Evolutionary conservation across 2,888 invertebrate species (phyloP), one percentile per base, ranked within the genome.

Genomic region (Melieria omissa): DNA sequence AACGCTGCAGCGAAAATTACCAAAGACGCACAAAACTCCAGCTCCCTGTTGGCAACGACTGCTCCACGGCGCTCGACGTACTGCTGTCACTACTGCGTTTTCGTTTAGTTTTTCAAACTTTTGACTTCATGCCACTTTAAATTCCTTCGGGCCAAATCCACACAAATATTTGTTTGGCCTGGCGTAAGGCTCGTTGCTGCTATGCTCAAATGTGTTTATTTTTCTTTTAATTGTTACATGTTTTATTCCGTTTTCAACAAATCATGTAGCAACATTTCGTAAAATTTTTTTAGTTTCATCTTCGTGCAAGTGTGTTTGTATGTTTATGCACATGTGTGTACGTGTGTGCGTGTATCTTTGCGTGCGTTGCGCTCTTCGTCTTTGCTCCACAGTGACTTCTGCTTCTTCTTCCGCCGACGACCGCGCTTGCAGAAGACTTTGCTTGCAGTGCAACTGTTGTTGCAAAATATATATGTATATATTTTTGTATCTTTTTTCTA

Each of bases 201-300:
- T 29, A 29, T 29, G 29, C 29, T 29, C 29, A 29, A 29, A 29
- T 29, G 29, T 29, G 29, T 58, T 66, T 58, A 58, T 42, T 2
- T 14, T 66, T 66, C 29, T 47, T 55, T 55, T 55, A 55, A 29
- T 16, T 55, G 14, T 29, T 55, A 55, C 62, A 62, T 69, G 14
- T 49, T 44, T 63, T 55, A 52, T n/a, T 62, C 61, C 44, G 60
- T 46, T 41, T 42, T 65, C 58, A 58, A 70, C 55, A 71, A 65
- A 65, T 65, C 61, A 65, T 67, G 60, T 67, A 71, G 73, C 73
- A 74, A 77, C 73, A 69, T 64, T 68, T 29, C 29, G 66, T 76
- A 69, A 72, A 74, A 74, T 72, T 69, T 65, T 74, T 74, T 74
- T 70, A 61, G 41, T 69, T 74, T 61, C 64, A 69, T 74, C 75